Evolutionary conservation across 2,113 vertebrate genomes (phyloP).

Genomic region (Platysternon megacephalum): DNA sequence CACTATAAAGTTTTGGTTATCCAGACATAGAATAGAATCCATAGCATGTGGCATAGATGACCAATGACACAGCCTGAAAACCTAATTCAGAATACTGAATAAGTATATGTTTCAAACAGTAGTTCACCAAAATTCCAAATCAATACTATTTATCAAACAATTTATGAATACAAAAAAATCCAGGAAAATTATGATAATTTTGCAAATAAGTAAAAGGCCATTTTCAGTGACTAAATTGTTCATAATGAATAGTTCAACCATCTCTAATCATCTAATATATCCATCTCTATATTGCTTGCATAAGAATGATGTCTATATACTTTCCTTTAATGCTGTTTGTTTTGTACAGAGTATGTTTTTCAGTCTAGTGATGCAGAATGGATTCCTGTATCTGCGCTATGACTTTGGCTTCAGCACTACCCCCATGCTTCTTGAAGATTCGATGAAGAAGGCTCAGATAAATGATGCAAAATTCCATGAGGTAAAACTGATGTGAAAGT

Average conservation of each 20-base stretch:
- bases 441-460: slow-evolving; percentile 88
- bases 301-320: neutral
- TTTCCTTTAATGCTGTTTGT: slow-evolving; percentile 24
- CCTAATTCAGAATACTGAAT: neutral
- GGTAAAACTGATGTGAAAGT: slow-evolving; percentile 75
- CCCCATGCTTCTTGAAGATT: slow-evolving; percentile 87
- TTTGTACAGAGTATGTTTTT: slow-evolving; percentile 89
- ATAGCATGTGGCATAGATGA: neutral
- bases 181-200: neutral
- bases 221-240: neutral
- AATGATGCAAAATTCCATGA: slow-evolving; percentile 97
- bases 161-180: neutral
- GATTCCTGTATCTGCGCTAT: slow-evolving; percentile 89
- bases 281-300: neutral
- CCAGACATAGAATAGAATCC: neutral
- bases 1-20: neutral
- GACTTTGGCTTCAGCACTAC: slow-evolving; percentile 92
- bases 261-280: accelerated
- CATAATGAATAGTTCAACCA: neutral
- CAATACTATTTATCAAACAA: neutral
- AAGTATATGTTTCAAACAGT: neutral
- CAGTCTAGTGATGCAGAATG: slow-evolving; percentile 91
- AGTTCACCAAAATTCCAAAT: neutral
- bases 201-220: neutral
- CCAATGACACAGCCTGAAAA: neutral